phyloP scores from a whole-genome alignment of 2,797 vertebrate genomes.

The Lepus townsendii region DNA sequence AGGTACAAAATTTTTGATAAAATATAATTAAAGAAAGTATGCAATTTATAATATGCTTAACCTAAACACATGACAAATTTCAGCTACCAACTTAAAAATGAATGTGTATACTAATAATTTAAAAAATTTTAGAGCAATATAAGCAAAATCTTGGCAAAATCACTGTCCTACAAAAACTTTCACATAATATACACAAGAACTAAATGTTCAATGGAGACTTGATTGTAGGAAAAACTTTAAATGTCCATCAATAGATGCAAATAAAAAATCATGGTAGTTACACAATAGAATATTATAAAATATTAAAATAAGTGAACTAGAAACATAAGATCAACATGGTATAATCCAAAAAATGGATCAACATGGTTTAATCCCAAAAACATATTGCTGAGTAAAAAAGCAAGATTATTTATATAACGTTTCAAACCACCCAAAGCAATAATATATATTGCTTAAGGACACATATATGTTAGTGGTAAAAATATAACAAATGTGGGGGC shows the following conservation, averaged over 20 bases:
- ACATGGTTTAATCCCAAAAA: conserved; percentile 41
- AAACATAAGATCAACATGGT: conserved; percentile 36
- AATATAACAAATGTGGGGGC: conserved; percentile 12
- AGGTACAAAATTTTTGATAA: conserved; percentile 38
- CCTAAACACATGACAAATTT: conserved; percentile 30
- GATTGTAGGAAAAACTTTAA: conserved; percentile 58
- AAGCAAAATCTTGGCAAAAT: conserved; percentile 52
- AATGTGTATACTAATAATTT: conserved; percentile 42
- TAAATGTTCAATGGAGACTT: conserved; percentile 25
- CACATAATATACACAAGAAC: neutral
- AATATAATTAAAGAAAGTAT: conserved; percentile 38
- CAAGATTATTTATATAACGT: conserved; percentile 13
- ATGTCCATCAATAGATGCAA: conserved; percentile 27
- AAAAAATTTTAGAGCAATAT: conserved; percentile 10
- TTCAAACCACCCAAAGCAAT: conserved; percentile 29
- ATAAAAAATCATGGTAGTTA: conserved; percentile 3
- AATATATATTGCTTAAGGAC: neutral
- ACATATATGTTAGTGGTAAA: conserved; percentile 36
- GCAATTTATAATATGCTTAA: neutral
- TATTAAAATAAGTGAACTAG: conserved; percentile 59
- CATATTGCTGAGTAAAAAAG: conserved; percentile 15
- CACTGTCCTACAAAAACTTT: conserved; percentile 22
- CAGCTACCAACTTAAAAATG: conserved; percentile 51
- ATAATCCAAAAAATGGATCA: conserved; percentile 34
- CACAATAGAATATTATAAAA: conserved; percentile 44